phyloP scores from a whole-genome alignment of 2,888 invertebrate species.

The Caenorhabditis macrosperma region DNA sequence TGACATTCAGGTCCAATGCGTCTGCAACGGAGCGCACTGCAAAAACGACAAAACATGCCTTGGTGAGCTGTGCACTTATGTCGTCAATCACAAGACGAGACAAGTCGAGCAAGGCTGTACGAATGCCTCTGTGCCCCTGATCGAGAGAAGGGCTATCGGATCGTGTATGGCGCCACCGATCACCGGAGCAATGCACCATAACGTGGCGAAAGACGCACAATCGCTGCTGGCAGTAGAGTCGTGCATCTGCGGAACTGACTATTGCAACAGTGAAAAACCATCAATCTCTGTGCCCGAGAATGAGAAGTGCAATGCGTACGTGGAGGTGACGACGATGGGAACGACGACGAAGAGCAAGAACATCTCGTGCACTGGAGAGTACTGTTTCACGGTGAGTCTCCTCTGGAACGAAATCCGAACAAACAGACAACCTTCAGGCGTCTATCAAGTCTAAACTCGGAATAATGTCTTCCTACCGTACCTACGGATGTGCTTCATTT shows the following conservation, averaged over 20 bases:
- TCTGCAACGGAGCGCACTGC: slow-evolving; percentile 77
- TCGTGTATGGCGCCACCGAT: slow-evolving; percentile 78
- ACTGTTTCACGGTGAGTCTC: slow-evolving; percentile 30
- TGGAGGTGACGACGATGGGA: slow-evolving; percentile 69
- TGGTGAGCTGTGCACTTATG: slow-evolving; percentile 78
- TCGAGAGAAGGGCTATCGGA: slow-evolving; percentile 77
- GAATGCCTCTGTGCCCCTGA: slow-evolving; percentile 77
- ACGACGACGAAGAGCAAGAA: slow-evolving; percentile 67
- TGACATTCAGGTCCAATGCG: slow-evolving; percentile 70
- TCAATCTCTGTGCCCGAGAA: slow-evolving; percentile 67
- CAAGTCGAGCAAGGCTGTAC: slow-evolving; percentile 77
- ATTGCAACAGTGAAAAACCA: slow-evolving; percentile 77
- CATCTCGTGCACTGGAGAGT: slow-evolving; percentile 47
- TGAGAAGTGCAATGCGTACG: slow-evolving; percentile 71
- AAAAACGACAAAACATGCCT: slow-evolving; percentile 69
- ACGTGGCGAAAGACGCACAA: slow-evolving; percentile 72
- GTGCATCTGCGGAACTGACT: slow-evolving; percentile 76
- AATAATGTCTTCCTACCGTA: slow-evolving; percentile 68
- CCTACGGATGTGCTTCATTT: slow-evolving; percentile 76
- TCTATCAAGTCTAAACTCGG: slow-evolving; percentile 72
- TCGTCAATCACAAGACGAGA: slow-evolving; percentile 73
- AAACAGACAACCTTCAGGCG: slow-evolving; percentile 1
- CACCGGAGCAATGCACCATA: slow-evolving; percentile 79
- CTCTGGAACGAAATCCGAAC: background rate
- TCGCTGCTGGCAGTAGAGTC: slow-evolving; percentile 75